phyloP scores from a whole-genome alignment of 2,888 invertebrate species.

The Encarsia formosa region DNA sequence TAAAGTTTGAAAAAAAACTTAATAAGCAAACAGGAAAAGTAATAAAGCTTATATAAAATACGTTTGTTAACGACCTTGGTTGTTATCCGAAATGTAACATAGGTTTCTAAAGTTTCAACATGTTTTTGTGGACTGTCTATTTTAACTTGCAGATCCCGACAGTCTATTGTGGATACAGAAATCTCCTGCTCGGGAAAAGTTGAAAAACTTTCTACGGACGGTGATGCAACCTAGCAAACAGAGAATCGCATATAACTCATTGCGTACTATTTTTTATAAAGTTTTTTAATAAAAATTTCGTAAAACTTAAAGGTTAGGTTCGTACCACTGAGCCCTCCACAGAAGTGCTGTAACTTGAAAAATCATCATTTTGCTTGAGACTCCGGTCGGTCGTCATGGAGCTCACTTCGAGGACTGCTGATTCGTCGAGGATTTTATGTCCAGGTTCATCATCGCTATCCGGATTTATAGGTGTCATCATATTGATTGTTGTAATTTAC shows the following conservation, averaged over 20 bases:
- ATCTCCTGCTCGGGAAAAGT: slow-evolving; percentile 59
- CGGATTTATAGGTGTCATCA: slow-evolving; percentile 45
- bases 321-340: slow-evolving; percentile 47
- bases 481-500: slow-evolving; percentile 25
- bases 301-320: slow-evolving; percentile 23
- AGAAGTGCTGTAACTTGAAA: slow-evolving; percentile 47
- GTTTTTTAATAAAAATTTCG: not conserved
- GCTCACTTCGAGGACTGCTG: slow-evolving; percentile 46
- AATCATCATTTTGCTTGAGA: slow-evolving; percentile 32
- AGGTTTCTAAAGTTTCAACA: slow-evolving; percentile 67
- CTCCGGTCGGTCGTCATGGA: slow-evolving; percentile 39
- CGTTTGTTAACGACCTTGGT: slow-evolving; percentile 54
- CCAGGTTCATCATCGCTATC: slow-evolving; percentile 34
- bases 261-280: too few relatives aligned
- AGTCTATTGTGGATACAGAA: slow-evolving; percentile 55
- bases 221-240: slow-evolving; percentile 54
- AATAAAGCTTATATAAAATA: not conserved
- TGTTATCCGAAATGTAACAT: slow-evolving; percentile 66
- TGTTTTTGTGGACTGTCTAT: slow-evolving; percentile 73
- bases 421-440: slow-evolving; percentile 30
- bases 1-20: slow-evolving; percentile 35
- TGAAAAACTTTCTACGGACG: slow-evolving; percentile 60
- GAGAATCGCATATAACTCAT: not conserved
- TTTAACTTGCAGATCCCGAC: slow-evolving; percentile 61
- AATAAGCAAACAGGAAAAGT: not conserved